A percentile compares a stretch with the other conserved stretches of the same genome.
Conservation (phyloP, 2,797 vertebrate genomes). For the Malurus leucopterus region DNA sequence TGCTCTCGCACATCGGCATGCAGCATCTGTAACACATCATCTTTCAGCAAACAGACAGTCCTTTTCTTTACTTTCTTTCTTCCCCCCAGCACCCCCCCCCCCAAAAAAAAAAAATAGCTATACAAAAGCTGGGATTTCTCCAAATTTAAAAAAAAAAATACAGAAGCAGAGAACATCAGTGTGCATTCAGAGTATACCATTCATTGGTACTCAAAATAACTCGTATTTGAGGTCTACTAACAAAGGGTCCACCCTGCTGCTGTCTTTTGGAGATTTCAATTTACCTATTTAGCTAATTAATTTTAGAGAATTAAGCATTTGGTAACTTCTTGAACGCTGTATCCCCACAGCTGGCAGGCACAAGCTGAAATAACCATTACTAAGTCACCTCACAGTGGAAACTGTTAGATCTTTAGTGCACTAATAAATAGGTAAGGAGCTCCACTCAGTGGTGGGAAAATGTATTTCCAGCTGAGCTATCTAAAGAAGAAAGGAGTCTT, state of each 20-base stretch:
- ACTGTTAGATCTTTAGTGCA: fast-evolving
- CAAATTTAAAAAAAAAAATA: background rate
- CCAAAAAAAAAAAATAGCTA: background rate
- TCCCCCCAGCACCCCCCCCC: fast-evolving
- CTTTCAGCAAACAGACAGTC: background rate
- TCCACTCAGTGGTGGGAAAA: slow-evolving; percentile 24
- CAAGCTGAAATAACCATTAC: background rate
- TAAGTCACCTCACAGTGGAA: background rate
- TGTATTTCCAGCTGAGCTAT: background rate
- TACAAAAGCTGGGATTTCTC: background rate
- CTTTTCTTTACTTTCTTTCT: too few species aligned
- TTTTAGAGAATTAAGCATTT: background rate
- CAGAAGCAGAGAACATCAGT: background rate
- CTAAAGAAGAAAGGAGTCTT: background rate
- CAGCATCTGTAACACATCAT: background rate
- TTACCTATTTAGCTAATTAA: background rate
- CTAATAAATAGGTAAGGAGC: background rate
- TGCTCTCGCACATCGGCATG: background rate
- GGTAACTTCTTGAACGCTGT: background rate
- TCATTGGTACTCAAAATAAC: background rate
- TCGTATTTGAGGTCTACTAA: background rate
- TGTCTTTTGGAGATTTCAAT: background rate
- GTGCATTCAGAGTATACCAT: background rate
- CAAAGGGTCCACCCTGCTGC: background rate
- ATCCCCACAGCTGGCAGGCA: background rate